Conservation (phyloP, 2,113 vertebrate species). For the Notarius lentiginosus region DNA sequence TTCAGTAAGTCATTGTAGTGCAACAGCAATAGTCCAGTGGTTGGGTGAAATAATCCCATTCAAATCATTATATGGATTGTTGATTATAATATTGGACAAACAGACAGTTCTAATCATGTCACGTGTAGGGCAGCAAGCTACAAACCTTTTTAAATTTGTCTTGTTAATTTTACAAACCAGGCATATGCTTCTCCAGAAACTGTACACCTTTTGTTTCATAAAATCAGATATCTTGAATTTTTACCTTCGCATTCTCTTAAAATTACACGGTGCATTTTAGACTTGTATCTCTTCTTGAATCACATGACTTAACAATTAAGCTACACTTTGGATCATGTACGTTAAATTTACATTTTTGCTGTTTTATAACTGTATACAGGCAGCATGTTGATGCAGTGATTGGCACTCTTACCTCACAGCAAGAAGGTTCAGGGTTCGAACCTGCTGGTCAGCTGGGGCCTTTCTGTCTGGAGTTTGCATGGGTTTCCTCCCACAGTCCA, state of each 20-base stretch:
- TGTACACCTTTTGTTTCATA: not conserved
- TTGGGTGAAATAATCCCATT: not conserved
- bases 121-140: not conserved
- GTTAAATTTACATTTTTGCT: too few relatives aligned
- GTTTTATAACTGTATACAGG: too few relatives aligned
- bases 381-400: too few relatives aligned
- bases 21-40: not conserved
- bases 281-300: not conserved
- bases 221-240: not conserved
- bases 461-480: too few relatives aligned
- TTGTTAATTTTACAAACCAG: not conserved
- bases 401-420: too few relatives aligned
- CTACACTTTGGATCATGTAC: not conserved
- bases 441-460: too few relatives aligned
- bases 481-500: too few relatives aligned
- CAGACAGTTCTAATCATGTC: not conserved
- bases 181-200: not conserved
- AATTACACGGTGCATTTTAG: not conserved
- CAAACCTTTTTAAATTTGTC: not conserved
- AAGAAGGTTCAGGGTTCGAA: too few relatives aligned
- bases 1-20: not conserved
- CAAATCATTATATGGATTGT: not conserved
- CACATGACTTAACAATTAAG: not conserved
- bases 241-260: not conserved
- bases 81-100: not conserved